Evolutionary conservation across 2,797 vertebrate species (phyloP).

Genomic region (Rousettus madagascariensis): DNA sequence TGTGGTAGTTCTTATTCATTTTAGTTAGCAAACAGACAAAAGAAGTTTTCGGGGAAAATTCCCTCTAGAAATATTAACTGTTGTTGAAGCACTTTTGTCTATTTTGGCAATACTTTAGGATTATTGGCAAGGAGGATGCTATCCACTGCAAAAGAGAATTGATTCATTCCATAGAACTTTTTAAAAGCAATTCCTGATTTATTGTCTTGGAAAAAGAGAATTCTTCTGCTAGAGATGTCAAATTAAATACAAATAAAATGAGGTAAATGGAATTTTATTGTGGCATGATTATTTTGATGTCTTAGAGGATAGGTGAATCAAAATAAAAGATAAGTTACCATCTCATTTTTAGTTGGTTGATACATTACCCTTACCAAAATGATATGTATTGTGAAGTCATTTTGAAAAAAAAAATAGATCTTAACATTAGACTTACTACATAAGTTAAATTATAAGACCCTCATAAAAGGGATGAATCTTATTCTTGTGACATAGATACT

Average conservation of each 20-base stretch:
- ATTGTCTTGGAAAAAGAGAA: slow-evolving; percentile 34
- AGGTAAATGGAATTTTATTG: slow-evolving; percentile 26
- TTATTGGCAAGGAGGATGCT: slow-evolving; percentile 62
- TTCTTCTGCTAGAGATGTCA: slow-evolving; percentile 53
- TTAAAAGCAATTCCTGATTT: slow-evolving; percentile 52
- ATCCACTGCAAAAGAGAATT: slow-evolving; percentile 41
- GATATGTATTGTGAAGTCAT: background rate
- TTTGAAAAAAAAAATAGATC: background rate
- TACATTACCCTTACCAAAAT: background rate
- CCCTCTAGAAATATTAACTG: slow-evolving; percentile 51
- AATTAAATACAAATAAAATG: slow-evolving; percentile 56
- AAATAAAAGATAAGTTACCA: background rate
- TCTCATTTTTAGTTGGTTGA: slow-evolving; percentile 14
- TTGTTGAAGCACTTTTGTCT: slow-evolving; percentile 57
- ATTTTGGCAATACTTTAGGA: slow-evolving; percentile 48
- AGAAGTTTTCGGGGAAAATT: slow-evolving; percentile 15
- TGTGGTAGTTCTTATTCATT: background rate
- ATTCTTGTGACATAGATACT: background rate
- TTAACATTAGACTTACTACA: slow-evolving; percentile 36
- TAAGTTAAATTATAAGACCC: background rate
- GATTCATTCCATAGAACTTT: background rate
- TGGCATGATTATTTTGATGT: slow-evolving; percentile 53
- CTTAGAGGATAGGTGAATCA: background rate
- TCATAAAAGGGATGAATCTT: background rate
- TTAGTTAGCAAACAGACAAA: slow-evolving; percentile 50